Percentiles rank a stretch among this genome's conserved stretches.
Conservation (phyloP, 2,113 vertebrate species). For the Camelus dromedarius region DNA sequence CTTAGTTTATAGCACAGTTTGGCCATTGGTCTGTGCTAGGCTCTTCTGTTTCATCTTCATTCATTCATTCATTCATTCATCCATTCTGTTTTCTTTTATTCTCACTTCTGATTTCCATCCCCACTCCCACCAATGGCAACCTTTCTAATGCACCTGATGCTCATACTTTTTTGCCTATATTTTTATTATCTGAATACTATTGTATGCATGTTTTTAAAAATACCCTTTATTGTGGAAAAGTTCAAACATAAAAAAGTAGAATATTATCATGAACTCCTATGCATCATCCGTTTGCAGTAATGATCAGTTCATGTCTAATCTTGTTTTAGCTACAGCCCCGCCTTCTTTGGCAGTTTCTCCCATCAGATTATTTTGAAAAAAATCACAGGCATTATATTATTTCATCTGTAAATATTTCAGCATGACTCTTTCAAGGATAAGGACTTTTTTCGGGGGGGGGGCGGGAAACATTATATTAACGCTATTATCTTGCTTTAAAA, state of each 20-base stretch:
- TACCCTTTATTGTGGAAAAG: background rate
- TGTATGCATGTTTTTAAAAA: constrained; percentile 17
- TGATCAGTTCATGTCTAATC: background rate
- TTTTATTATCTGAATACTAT: background rate
- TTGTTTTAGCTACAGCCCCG: background rate
- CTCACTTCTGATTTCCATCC: background rate
- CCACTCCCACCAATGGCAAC: background rate
- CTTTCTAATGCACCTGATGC: background rate
- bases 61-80: background rate
- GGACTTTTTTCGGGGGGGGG: background rate
- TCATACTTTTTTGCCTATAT: background rate
- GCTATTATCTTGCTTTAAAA: background rate
- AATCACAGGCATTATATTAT: background rate
- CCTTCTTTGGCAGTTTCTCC: background rate
- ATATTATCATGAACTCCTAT: background rate
- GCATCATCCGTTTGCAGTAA: background rate
- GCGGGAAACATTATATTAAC: background rate
- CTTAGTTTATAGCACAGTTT: background rate
- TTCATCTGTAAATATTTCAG: constrained; percentile 15
- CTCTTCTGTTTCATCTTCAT: background rate
- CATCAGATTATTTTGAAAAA: constrained; percentile 8
- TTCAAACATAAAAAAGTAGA: background rate
- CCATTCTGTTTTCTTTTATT: background rate
- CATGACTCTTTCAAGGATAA: background rate
- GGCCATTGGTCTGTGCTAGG: background rate